A percentile compares a stretch with the other conserved stretches of the same genome.
phyloP scores from a whole-genome alignment of 2,797 vertebrate species.

The Crenuchus spilurus region DNA sequence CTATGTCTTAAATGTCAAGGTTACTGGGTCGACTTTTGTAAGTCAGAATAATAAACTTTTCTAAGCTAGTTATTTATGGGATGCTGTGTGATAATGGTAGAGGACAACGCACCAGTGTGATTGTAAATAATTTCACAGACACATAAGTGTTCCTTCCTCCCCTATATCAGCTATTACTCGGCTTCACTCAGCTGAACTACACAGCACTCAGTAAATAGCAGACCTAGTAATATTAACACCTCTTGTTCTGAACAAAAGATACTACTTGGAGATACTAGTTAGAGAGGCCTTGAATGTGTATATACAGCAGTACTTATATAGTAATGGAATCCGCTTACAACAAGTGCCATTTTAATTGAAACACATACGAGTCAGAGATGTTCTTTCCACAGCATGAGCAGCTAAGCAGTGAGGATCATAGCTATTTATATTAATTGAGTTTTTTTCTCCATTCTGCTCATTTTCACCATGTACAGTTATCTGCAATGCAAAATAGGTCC shows the following conservation, averaged over 20 bases:
- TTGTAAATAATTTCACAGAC: too few species aligned
- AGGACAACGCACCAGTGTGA: neutral
- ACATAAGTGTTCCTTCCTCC: too few species aligned
- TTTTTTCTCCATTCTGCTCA: slow-evolving; percentile 58
- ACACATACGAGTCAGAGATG: slow-evolving; percentile 56
- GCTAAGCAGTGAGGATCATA: slow-evolving; percentile 66
- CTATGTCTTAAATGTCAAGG: slow-evolving; percentile 87
- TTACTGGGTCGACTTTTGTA: slow-evolving; percentile 82
- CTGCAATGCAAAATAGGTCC: slow-evolving; percentile 82
- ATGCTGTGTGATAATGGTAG: neutral
- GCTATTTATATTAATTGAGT: slow-evolving; percentile 78
- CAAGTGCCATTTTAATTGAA: slow-evolving; percentile 66
- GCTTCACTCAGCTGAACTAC: too few species aligned
- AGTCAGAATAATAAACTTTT: slow-evolving; percentile 64
- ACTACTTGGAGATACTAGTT: slow-evolving; percentile 18
- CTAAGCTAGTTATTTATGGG: slow-evolving; percentile 66
- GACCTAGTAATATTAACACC: too few species aligned
- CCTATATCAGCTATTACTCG: too few species aligned
- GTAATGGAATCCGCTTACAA: slow-evolving; percentile 63
- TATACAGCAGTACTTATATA: slow-evolving; percentile 52
- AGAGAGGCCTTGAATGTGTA: slow-evolving; percentile 45
- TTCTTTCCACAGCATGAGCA: slow-evolving; percentile 62
- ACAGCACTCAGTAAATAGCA: too few species aligned
- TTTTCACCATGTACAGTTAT: slow-evolving; percentile 70
- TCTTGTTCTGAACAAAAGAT: neutral